These are phyloP conservation scores for Oryctes rhinoceros DNA, from an alignment of 1,140 invertebrate genomes.

Conservation along the genomic window DNA sequence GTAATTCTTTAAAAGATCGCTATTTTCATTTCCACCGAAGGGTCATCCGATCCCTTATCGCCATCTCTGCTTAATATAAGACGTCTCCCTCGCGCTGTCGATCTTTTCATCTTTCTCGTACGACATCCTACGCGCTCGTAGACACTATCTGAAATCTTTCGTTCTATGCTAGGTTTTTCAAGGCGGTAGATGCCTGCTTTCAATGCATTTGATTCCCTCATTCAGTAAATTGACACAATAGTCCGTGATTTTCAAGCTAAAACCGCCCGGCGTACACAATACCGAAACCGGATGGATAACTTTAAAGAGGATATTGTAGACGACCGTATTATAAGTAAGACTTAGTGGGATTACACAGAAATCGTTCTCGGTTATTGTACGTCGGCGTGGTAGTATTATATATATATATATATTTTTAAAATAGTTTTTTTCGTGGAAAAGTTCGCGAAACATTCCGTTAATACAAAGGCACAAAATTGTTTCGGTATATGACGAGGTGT, in stretches of 20 bases:
- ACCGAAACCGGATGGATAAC: conserved; percentile 1
- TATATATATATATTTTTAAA: not conserved
- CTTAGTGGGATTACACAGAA: conserved; percentile 2
- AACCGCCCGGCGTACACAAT: not conserved
- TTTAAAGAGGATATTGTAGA: conserved; percentile 12
- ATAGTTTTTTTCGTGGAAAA: not conserved
- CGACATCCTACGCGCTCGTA: not conserved
- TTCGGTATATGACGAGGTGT: no score
- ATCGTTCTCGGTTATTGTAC: not conserved
- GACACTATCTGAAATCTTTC: conserved; percentile 13
- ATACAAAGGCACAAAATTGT: no score
- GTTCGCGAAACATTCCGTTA: no score
- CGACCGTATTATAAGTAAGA: not conserved
- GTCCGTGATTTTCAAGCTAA: not conserved
- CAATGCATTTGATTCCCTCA: conserved; percentile 21
- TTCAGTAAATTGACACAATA: conserved; percentile 22
- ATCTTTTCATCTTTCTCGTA: not conserved
- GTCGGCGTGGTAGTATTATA: not conserved
- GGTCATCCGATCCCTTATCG: conserved; percentile 13
- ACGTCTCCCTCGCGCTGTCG: not conserved
- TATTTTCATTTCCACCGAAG: conserved; percentile 10
- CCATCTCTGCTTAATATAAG: not conserved
- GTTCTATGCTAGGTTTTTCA: conserved; percentile 4
- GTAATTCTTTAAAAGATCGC: conserved; percentile 17
- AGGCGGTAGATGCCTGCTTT: not conserved